Percentiles rank a stretch among this genome's conserved stretches.
Evolutionary conservation across 2,888 invertebrate species (phyloP).

Genomic region (Tenthredo mesomela): DNA sequence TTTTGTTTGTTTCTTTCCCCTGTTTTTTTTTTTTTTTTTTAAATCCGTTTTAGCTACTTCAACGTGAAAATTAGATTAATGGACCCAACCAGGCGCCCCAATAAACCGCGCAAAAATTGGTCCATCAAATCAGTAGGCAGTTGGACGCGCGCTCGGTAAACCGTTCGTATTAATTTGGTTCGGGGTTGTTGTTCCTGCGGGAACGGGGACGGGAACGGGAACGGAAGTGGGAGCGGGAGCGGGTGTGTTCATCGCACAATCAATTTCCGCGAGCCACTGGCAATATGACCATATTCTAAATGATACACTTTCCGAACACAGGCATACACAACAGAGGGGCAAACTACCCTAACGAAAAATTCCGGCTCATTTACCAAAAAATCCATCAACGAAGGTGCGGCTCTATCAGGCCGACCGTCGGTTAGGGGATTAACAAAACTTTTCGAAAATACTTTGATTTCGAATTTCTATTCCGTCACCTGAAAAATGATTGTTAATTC

Average conservation of each 20-base stretch:
- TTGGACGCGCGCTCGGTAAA: conserved; percentile 1
- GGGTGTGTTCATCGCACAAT: not conserved
- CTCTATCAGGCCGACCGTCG: not conserved
- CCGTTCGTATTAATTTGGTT: conserved; percentile 15
- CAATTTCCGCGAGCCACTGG: conserved; percentile 15
- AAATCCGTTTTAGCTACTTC: not conserved
- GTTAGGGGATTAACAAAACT: not conserved
- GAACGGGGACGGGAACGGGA: no score
- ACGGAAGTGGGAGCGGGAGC: no score
- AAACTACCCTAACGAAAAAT: not conserved
- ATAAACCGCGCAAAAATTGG: conserved; percentile 12
- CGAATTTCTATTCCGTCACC: not conserved
- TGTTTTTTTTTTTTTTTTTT: no score
- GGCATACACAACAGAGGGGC: not conserved
- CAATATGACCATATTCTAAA: conserved; percentile 13
- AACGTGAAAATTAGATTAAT: conserved; percentile 9
- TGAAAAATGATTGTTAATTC: not conserved
- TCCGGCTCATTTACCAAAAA: conserved; percentile 6
- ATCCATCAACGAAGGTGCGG: not conserved
- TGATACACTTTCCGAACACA: not conserved
- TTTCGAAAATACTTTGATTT: not conserved
- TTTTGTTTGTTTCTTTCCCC: not conserved
- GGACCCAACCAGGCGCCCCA: not conserved
- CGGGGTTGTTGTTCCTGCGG: not conserved
- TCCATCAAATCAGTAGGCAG: conserved; percentile 27